These are phyloP conservation scores for Pitangus sulphuratus DNA, from an alignment of 2,797 vertebrate genomes.

Conservation along the genomic window DNA sequence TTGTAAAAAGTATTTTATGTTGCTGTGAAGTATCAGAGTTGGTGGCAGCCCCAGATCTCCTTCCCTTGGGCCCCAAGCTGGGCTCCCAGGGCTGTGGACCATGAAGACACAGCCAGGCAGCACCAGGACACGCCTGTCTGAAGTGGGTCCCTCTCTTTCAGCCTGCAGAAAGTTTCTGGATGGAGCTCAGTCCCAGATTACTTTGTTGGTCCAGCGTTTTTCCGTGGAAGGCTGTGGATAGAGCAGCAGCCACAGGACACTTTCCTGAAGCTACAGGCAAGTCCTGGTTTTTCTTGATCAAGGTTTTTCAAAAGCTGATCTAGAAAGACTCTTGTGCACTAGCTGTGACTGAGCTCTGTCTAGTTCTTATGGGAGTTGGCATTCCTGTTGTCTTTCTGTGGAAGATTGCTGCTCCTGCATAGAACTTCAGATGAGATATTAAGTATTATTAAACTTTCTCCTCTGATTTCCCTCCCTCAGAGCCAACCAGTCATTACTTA, in stretches of 20 bases:
- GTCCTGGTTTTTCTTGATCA: not conserved
- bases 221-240: conserved; percentile 84
- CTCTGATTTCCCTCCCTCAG: not conserved
- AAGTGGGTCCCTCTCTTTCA: conserved; percentile 40
- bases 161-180: conserved; percentile 73
- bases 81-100: not conserved
- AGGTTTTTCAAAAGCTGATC: not conserved
- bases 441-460: not conserved
- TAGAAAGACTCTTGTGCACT: not conserved
- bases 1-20: fast-evolving
- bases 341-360: not conserved
- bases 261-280: conserved; percentile 88
- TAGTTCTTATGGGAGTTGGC: not conserved
- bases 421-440: not conserved
- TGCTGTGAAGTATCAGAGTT: not conserved
- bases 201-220: conserved; percentile 86
- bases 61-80: not conserved
- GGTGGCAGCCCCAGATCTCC: not conserved
- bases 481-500: not conserved
- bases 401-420: not conserved
- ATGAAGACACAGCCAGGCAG: not conserved
- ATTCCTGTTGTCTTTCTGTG: not conserved
- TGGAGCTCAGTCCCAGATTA: conserved; percentile 82
- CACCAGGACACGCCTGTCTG: not conserved
- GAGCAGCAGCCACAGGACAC: conserved; percentile 87